These are phyloP conservation scores for Spheniscus mendiculus DNA, from an alignment of 2,113 vertebrate genomes.

Conservation along the genomic window DNA sequence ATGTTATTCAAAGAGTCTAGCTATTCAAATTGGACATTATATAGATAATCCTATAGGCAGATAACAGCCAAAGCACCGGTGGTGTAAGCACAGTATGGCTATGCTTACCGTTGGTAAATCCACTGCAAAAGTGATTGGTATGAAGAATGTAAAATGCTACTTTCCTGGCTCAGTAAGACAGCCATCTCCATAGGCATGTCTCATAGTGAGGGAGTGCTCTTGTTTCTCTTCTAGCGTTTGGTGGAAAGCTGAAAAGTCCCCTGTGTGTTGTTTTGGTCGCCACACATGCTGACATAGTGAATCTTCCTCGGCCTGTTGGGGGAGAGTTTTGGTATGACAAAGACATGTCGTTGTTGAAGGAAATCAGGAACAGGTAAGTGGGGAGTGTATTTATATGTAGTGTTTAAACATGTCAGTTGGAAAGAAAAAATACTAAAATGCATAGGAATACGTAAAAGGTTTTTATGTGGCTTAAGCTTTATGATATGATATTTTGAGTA, in stretches of 20 bases:
- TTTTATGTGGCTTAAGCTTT: not conserved
- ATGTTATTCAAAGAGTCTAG: not conserved
- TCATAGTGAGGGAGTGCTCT: not conserved
- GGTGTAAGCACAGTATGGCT: not conserved
- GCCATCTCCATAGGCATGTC: not conserved
- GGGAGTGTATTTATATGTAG: not conserved
- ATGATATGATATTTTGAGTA: not conserved
- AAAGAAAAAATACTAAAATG: not conserved
- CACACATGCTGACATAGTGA: slow-evolving; percentile 93
- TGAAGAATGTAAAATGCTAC: not conserved
- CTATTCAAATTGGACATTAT: not conserved
- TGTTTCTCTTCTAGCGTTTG: slow-evolving; percentile 79
- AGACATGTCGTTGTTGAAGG: slow-evolving; percentile 85
- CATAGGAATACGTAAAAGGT: not conserved
- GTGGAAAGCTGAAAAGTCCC: slow-evolving; percentile 88
- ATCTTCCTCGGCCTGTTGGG: slow-evolving; percentile 86
- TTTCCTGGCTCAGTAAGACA: not conserved
- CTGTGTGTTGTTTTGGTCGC: slow-evolving; percentile 88
- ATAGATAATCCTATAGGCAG: not conserved
- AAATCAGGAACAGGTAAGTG: slow-evolving; percentile 89
- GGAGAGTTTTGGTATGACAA: slow-evolving; percentile 95
- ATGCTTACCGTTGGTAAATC: not conserved
- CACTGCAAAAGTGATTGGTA: not conserved
- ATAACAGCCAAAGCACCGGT: not conserved
- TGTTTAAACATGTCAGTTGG: not conserved